phyloP scores from a whole-genome alignment of 23 tunicate genomes.

The Clavelina lepadiformis region DNA sequence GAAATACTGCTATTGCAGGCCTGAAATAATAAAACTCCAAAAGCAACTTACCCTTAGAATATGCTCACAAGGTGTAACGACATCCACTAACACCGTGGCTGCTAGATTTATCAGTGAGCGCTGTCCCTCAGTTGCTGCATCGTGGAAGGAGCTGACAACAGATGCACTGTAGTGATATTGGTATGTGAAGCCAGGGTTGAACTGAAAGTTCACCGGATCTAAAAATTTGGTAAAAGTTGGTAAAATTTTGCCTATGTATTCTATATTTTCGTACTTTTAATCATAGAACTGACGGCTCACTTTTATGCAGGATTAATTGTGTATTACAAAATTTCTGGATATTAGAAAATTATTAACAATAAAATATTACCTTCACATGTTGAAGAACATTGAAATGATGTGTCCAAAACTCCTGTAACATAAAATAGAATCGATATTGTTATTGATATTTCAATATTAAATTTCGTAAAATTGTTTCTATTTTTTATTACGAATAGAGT shows the following conservation, averaged over 20 bases:
- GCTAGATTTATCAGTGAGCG: slow-evolving; percentile 1
- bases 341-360: too few relatives aligned
- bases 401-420: slow-evolving; percentile 46
- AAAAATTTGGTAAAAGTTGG: too few relatives aligned
- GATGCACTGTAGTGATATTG: slow-evolving; percentile 38
- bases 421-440: neutral
- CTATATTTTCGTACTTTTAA: too few relatives aligned
- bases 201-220: slow-evolving; percentile 26
- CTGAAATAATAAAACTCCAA: too few relatives aligned
- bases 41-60: slow-evolving; percentile 30
- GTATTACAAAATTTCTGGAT: too few relatives aligned
- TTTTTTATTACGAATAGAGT: neutral
- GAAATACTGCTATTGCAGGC: too few relatives aligned
- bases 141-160: slow-evolving; percentile 34
- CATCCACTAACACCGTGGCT: slow-evolving; percentile 17
- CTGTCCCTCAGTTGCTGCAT: slow-evolving; percentile 12
- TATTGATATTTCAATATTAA: neutral
- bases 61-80: slow-evolving; percentile 34
- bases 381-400: slow-evolving; percentile 42
- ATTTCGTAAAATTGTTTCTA: neutral
- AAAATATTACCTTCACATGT: slow-evolving; percentile 50
- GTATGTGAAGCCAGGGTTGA: slow-evolving; percentile 38
- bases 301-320: too few relatives aligned
- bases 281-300: too few relatives aligned
- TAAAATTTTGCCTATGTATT: too few relatives aligned